Evolutionary conservation across 92 coral and sea anemone genomes (phyloP), one percentile per base, ranked within the genome.

Genomic region (Ricordea florida): DNA sequence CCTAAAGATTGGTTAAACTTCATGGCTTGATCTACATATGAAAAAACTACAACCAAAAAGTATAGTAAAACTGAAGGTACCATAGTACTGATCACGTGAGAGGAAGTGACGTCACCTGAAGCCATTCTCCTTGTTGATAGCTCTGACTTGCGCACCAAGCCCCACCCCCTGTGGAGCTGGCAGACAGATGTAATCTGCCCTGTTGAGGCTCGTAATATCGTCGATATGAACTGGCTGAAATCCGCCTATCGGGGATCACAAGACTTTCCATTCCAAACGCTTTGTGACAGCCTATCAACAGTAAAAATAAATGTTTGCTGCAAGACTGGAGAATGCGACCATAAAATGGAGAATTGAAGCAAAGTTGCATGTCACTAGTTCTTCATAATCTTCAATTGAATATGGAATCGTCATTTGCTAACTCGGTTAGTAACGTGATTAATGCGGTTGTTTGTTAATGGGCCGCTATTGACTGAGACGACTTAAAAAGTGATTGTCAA

Each of bases 121-220:
- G 61, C 84, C 84, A 91, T 66, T 91, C 85, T 9, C 90, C 88
- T 7, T 45, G 78, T 10, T 52, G 72, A 1, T 82, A 21, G 38
- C 62, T 83, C 26, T 71, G 59, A 20, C 37, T 23, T 53, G 97
- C 87, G 55, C 97, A 91, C 97, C 97, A 91, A 9, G 97, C 97
- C 11, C 92, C 97, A 20, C 47, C 55, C 7, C 97, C 97, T 14
- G 81, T 51, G 44, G 65, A 60, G 22, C 77, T 79, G 47, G 74
- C 80, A 22, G 10, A 13, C 41, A 86, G 62, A 45, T 87, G 97
- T 38, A 91, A 57, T 52, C 97, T 65, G 51, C 81, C 97, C 41
- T 86, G 92, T 36, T 83, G 35, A 3, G 97, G 87, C 22, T 91
- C 36, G 21, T 72, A 34, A 42, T 79, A 43, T 10, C 25, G 13